Percentiles rank a stretch among this genome's conserved stretches.
phyloP scores from a whole-genome alignment of 2,113 vertebrate species.

The Mesitornis unicolor region DNA sequence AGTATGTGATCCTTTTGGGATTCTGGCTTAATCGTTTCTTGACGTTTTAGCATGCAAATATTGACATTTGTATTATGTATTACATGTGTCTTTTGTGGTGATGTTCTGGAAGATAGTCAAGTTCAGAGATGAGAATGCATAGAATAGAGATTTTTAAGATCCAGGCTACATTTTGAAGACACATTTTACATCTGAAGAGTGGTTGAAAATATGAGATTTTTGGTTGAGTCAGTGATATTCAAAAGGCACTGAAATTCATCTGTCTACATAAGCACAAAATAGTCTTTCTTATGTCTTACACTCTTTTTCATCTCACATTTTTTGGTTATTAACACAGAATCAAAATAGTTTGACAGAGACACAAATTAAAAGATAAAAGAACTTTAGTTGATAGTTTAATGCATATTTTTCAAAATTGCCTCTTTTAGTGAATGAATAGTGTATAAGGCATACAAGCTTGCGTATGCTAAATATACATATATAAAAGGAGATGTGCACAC shows the following conservation, averaged over 20 bases:
- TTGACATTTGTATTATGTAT: not conserved
- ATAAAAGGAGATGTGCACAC: not conserved
- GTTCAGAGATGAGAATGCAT: not conserved
- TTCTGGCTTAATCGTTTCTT: not conserved
- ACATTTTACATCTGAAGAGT: not conserved
- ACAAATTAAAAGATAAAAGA: not conserved
- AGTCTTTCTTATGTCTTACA: not conserved
- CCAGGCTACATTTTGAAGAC: not conserved
- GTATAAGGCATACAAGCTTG: not conserved
- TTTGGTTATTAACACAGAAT: not conserved
- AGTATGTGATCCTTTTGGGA: not conserved
- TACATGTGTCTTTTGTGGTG: not conserved
- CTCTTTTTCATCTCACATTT: not conserved
- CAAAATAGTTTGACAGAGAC: not conserved
- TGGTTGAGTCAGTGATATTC: not conserved
- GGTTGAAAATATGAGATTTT: not conserved
- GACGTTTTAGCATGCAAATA: not conserved
- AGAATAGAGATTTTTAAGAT: not conserved
- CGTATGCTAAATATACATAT: not conserved
- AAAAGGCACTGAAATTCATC: not conserved
- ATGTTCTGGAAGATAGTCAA: not conserved
- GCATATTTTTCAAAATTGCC: not conserved
- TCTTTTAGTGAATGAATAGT: not conserved
- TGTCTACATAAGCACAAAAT: not conserved
- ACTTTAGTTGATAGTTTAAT: not conserved